phyloP scores from a whole-genome alignment of 2,797 vertebrate genomes.

The Fratercula arctica region DNA sequence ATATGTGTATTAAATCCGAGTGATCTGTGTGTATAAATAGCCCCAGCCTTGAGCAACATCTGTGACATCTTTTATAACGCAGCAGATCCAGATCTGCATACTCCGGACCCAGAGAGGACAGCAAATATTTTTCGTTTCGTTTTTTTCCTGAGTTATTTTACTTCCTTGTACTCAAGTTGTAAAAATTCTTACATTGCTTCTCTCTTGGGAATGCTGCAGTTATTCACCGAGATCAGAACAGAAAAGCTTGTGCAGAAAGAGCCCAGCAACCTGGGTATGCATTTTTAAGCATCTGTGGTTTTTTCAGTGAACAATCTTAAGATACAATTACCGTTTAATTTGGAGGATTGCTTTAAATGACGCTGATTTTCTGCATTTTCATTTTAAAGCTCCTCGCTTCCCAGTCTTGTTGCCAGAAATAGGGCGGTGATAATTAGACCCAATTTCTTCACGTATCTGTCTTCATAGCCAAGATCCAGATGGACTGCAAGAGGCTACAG shows the following conservation, averaged over 20 bases:
- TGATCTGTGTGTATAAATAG: neutral
- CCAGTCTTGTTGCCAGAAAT: neutral
- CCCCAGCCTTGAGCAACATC: neutral
- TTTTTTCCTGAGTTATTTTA: neutral
- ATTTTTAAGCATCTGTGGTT: neutral
- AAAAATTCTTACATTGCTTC: neutral
- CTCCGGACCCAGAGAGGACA: neutral
- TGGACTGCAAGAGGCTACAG: neutral
- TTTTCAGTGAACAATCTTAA: neutral
- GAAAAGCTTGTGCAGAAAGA: neutral
- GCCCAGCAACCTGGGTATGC: neutral
- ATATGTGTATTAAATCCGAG: neutral
- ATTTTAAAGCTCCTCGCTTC: neutral
- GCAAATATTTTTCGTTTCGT: neutral
- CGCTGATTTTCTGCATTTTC: neutral
- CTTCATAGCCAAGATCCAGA: neutral
- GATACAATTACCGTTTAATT: neutral
- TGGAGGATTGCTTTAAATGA: neutral
- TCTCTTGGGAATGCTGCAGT: neutral
- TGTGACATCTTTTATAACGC: neutral
- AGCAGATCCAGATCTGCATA: neutral
- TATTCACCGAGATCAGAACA: neutral
- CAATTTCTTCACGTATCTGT: neutral
- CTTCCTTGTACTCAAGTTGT: neutral
- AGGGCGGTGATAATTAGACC: neutral